Evolutionary conservation across 2,888 invertebrate genomes (phyloP), one percentile per base, ranked within the genome.

Genomic region (Aproaerema taeniolella): DNA sequence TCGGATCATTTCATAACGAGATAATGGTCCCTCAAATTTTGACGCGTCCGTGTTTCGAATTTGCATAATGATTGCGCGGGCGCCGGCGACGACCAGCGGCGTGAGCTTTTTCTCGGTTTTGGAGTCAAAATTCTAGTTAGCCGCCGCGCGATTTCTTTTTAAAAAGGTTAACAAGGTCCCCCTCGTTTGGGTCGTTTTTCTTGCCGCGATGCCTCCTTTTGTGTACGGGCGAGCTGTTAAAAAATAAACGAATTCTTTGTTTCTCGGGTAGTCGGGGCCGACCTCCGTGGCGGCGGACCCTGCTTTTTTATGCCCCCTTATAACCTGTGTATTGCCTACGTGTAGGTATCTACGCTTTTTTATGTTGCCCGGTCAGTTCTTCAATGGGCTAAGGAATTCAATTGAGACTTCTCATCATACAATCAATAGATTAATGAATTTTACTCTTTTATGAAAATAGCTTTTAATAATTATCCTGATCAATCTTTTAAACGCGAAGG

Each of bases 171-270:
- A 85, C 85, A 83, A 85, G 85, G 74, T 79, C 75, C 67, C n/a
- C 78, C 76, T 83, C 74, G 75, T 82, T 83, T 80, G 65, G 75
- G 77, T 83, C 61, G 73, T 85, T 85, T 86, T 85, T 83, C 78
- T 73, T 78, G 76, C 75, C 75, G 77, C 75, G 76, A 72, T 69
- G 76, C 75, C 75, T 77, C 76, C 82, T 81, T 82, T 85, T 85
- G 82, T 85, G 79, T 79, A 81, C 80, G 76, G 67, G 78, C 79
- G 76, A 85, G 86, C 86, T 86, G 86, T 86, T 86, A 86, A 86
- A 86, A 86, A 86, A 86, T 86, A 86, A 86, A 85, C 78, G 80
- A 85, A 76, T 67, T 78, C 83, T 85, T 86, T 86, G 86, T 85
- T 86, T 85, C 85, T 86, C 82, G 82, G 80, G 82, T 81, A 83